Evolutionary conservation across 2,113 vertebrate species (phyloP).

Genomic region (Chaenogobius annularis): DNA sequence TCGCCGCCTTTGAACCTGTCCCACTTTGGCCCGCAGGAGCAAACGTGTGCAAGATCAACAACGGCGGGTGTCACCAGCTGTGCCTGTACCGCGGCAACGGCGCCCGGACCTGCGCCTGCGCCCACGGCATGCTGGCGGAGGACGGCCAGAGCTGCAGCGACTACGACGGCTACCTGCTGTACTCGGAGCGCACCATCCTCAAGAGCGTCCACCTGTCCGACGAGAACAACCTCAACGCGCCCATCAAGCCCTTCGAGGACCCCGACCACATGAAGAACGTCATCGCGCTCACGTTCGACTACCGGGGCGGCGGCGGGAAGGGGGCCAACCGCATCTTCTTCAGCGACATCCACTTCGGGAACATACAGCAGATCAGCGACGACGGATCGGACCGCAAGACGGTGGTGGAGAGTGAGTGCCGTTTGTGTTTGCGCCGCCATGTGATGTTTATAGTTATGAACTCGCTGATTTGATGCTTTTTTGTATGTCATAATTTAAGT

Average conservation of each 20-base stretch:
- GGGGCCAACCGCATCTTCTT: constrained; percentile 94
- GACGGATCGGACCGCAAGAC: constrained; percentile 89
- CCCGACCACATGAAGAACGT: constrained; percentile 97
- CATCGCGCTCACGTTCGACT: constrained; percentile 93
- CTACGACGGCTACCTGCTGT: constrained; percentile 94
- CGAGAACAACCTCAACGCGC: constrained; percentile 92
- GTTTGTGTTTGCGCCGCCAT: too few species aligned
- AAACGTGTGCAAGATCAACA: constrained; percentile 89
- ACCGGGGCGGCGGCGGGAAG: constrained; percentile 82
- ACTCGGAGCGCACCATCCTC: constrained; percentile 94
- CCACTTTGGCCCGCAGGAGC: constrained; percentile 79
- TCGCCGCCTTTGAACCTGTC: too few species aligned
- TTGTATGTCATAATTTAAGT: too few species aligned
- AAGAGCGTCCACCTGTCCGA: constrained; percentile 97
- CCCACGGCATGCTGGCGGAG: constrained; percentile 90
- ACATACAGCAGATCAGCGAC: constrained; percentile 96
- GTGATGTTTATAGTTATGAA: too few species aligned
- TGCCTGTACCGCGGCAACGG: constrained; percentile 86
- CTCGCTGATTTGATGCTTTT: too few species aligned
- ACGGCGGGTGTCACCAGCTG: constrained; percentile 91
- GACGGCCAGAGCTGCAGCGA: constrained; percentile 85
- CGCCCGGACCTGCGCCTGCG: constrained; percentile 87
- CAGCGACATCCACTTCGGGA: constrained; percentile 97
- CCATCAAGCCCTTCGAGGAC: constrained; percentile 94
- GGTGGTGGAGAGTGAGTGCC: constrained; percentile 92